Evolutionary conservation across 2,888 invertebrate species (phyloP), one percentile per base, ranked within the genome.

Genomic region (Eristalinus aeneus): DNA sequence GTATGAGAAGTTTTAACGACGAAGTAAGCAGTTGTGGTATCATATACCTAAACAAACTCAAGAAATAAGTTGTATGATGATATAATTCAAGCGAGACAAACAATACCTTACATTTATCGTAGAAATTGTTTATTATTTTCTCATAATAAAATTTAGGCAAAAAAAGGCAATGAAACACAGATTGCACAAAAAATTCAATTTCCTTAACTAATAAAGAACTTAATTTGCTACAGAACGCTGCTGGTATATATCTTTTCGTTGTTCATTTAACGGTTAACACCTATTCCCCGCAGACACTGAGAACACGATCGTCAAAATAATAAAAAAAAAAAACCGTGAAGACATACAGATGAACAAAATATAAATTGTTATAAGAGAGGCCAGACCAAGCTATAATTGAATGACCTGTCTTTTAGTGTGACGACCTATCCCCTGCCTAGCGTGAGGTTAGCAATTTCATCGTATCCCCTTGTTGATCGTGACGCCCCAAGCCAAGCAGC

Each of bases 381-480:
- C 46, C 46, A 83, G 78, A 64, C 73, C 46, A 83, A 73, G 68
- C 73, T 63, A 81, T 74, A 74, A 80, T 69, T 68, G 73, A 83
- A 78, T 83, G 83, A 83, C 78, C 78, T 78, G 78, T 83, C 83
- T 78, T 78, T 73, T 73, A 69, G 83, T 78, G 73, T 78, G 83
- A 78, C 73, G 83, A 78, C 78, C 83, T 83, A 73, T 73, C 23
- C 32, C 22, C 34, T 27, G 34, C 39, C 56, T 32, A 64, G n/a
- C 64, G 72, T 82, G 71, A 71, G 67, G 76, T 65, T 65, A 60
- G 63, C 68, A 69, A 83, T 36, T 68, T 73, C 23, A 6, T 16
- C 23, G 22, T 12, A 11, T 11, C n/a, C 31, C 20, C 36, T 32
- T 12, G 16, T 56, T 10, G 63, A 4, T 9, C 53, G 36, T 56